Conservation (phyloP, 2,113 vertebrate genomes). For the Etheostoma spectabile region DNA sequence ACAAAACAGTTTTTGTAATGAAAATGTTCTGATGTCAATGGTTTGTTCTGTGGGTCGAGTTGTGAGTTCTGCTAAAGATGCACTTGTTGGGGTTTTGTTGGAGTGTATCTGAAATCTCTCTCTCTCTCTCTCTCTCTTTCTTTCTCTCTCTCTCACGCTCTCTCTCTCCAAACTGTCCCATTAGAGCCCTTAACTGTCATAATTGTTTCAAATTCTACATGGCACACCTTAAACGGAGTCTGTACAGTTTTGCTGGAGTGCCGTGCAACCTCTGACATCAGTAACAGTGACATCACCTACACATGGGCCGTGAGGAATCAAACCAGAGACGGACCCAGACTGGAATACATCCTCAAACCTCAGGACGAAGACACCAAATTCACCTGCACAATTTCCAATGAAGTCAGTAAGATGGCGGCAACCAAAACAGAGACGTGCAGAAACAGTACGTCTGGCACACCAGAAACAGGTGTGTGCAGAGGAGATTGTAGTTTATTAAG, state of each 20-base stretch:
- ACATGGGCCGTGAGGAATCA: conserved; percentile 38
- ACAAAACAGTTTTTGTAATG: no score
- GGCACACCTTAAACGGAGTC: fast-evolving
- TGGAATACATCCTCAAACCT: not conserved
- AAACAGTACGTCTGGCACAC: not conserved
- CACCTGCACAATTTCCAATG: conserved; percentile 51
- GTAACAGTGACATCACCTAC: conserved; percentile 22
- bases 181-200: conserved; percentile 44
- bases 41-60: no score
- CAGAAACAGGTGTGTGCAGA: not conserved
- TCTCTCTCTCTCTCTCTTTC: not conserved
- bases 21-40: no score
- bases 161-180: not conserved
- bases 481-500: not conserved
- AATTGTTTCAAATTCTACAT: not conserved
- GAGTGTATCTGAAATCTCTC: no score
- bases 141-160: not conserved
- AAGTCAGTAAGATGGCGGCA: not conserved
- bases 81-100: no score
- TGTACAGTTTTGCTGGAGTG: conserved; percentile 59
- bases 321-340: not conserved
- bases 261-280: not conserved
- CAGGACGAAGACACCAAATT: conserved; percentile 17
- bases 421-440: not conserved
- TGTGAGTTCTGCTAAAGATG: no score